phyloP scores from a whole-genome alignment of 2,797 vertebrate species.

The Sphenopsis melanotis region DNA sequence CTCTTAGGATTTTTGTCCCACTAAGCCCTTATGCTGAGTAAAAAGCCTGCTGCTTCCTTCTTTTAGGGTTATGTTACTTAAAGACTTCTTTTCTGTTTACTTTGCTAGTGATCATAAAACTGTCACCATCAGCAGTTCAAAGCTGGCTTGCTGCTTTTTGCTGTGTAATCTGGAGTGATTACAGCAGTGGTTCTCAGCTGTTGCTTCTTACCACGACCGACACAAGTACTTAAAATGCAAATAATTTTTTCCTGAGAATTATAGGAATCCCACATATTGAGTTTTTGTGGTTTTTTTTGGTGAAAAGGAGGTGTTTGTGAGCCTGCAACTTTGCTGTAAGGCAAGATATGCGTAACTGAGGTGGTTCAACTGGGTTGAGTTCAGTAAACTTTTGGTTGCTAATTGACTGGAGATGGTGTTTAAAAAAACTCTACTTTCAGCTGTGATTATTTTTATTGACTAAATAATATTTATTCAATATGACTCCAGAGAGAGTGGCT shows the following conservation, averaged over 20 bases:
- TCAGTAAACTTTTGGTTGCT: not conserved
- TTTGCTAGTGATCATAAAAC: not conserved
- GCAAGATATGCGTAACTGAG: not conserved
- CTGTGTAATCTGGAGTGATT: not conserved
- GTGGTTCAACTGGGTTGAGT: not conserved
- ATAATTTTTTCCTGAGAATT: not conserved
- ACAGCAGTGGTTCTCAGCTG: not conserved
- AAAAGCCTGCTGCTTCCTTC: not conserved
- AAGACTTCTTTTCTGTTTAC: not conserved
- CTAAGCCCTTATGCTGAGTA: not conserved
- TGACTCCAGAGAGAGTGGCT: not conserved
- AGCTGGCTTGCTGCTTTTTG: not conserved
- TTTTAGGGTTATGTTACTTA: not conserved
- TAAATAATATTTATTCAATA: not conserved
- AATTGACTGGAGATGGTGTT: not conserved
- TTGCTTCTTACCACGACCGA: fast-evolving
- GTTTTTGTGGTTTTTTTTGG: not conserved
- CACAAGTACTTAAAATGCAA: not conserved
- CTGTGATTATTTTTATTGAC: not conserved
- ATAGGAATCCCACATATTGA: fast-evolving
- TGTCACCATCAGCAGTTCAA: constrained; percentile 2
- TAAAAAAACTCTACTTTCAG: not conserved
- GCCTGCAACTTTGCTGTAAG: not conserved
- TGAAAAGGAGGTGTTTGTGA: not conserved
- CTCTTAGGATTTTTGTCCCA: not conserved